These are phyloP conservation scores for Cottoperca gobio DNA, from an alignment of 2,797 vertebrate genomes.

Conservation along the genomic window DNA sequence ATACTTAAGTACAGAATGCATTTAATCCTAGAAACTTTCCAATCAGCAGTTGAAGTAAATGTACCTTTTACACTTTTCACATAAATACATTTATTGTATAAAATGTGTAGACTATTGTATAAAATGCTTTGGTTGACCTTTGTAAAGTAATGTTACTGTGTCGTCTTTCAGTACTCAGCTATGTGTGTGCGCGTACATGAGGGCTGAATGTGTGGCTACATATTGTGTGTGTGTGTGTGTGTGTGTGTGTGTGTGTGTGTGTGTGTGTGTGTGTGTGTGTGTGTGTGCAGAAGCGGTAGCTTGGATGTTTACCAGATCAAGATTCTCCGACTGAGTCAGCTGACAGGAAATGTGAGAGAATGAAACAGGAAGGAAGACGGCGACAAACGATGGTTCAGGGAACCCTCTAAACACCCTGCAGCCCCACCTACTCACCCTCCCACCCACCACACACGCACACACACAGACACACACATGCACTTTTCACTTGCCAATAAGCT, in stretches of 20 bases:
- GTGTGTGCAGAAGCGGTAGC: constrained; percentile 21
- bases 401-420: constrained; percentile 82
- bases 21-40: neutral
- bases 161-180: neutral
- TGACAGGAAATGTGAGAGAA: constrained; percentile 85
- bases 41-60: neutral
- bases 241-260: constrained; percentile 7
- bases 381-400: constrained; percentile 81
- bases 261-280: constrained; percentile 9
- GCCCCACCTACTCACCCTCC: constrained; percentile 52
- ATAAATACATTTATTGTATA: neutral
- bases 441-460: constrained; percentile 28
- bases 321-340: constrained; percentile 80
- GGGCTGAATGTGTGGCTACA: constrained; percentile 3
- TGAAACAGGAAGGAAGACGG: constrained; percentile 78
- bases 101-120: neutral
- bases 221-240: constrained; percentile 8
- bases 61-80: neutral
- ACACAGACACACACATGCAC: constrained; percentile 11
- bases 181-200: neutral
- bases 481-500: neutral
- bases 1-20: neutral
- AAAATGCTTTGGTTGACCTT: neutral
- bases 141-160: neutral
- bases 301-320: constrained; percentile 79